Conservation (phyloP, 2,113 vertebrate genomes). For the Cromileptes altivelis region DNA sequence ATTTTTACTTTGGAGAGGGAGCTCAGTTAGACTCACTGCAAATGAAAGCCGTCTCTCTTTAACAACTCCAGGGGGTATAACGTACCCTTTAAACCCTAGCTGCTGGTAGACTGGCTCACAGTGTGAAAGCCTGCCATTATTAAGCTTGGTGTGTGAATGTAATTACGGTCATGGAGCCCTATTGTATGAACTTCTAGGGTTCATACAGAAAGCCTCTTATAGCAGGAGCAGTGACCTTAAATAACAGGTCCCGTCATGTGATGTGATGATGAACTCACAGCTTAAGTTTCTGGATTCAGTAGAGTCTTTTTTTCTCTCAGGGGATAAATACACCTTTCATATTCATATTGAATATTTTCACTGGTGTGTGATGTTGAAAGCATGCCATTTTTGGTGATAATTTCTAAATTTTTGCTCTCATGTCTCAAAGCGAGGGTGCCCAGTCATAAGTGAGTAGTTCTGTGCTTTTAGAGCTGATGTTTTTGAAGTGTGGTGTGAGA, state of each 20-base stretch:
- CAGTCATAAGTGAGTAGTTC: too few relatives aligned
- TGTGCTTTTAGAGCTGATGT: too few relatives aligned
- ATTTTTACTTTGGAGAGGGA: background rate
- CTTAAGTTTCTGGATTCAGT: constrained; percentile 7
- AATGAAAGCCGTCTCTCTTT: background rate
- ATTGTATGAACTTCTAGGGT: constrained; percentile 27
- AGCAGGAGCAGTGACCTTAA: background rate
- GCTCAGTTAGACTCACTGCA: background rate
- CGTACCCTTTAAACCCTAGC: background rate
- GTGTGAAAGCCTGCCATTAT: constrained; percentile 26
- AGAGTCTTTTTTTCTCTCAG: background rate
- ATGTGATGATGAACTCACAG: constrained; percentile 16
- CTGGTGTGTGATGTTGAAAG: background rate
- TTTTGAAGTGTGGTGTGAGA: background rate
- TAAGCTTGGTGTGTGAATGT: constrained; percentile 13
- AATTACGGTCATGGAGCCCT: constrained; percentile 45
- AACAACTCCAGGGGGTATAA: background rate
- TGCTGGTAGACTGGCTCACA: background rate
- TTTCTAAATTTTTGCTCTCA: too few relatives aligned
- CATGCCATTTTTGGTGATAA: background rate
- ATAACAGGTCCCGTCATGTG: background rate
- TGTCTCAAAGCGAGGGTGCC: too few relatives aligned
- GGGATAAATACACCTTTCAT: background rate
- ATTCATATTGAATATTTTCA: background rate
- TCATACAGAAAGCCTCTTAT: constrained; percentile 41